Conservation (phyloP, 2,797 vertebrate genomes). For the Octomys mimax region DNA sequence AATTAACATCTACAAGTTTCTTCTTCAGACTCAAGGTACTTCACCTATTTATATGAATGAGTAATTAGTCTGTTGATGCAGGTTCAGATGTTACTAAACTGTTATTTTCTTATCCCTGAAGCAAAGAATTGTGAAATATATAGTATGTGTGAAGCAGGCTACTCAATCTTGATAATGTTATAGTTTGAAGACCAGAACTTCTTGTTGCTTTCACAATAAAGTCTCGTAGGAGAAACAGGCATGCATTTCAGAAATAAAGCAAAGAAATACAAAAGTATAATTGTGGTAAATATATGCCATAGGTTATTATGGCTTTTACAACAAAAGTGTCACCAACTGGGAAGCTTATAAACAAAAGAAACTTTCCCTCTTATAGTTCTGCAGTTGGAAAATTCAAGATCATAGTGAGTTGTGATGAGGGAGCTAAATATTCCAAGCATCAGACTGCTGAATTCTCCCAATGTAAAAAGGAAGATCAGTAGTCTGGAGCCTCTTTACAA, state of each 20-base stretch:
- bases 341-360: background rate
- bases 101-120: background rate
- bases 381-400: background rate
- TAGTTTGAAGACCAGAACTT: background rate
- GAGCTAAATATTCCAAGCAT: background rate
- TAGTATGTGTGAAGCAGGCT: background rate
- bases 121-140: background rate
- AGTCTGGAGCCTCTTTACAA: background rate
- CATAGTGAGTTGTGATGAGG: background rate
- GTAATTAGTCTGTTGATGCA: background rate
- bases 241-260: background rate
- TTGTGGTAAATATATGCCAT: background rate
- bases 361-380: background rate
- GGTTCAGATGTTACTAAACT: background rate
- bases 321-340: background rate
- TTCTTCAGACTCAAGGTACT: background rate
- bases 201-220: background rate
- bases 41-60: background rate
- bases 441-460: no score
- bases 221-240: background rate
- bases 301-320: background rate
- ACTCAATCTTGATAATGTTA: background rate
- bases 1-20: background rate
- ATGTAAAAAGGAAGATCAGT: background rate
- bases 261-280: background rate